Conservation (phyloP, 2,888 invertebrate species). For the Dryadula phaetusa region DNA sequence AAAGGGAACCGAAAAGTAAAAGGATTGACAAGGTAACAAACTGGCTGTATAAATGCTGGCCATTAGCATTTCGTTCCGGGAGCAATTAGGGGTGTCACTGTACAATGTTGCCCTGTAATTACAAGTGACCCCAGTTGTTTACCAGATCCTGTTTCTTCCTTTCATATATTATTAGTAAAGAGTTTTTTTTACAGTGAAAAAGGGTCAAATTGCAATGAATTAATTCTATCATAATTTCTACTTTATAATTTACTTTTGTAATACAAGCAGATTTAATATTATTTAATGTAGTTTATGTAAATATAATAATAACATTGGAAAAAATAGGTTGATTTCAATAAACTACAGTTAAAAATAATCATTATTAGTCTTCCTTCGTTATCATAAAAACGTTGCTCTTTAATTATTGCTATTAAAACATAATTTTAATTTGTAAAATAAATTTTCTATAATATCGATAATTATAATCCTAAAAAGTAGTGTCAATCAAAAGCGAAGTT, state of each 20-base stretch:
- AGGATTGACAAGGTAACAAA: slow-evolving; percentile 45
- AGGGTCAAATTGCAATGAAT: neutral
- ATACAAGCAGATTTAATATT: too few species aligned
- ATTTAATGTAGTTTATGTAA: too few species aligned
- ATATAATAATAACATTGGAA: too few species aligned
- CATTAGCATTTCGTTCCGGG: slow-evolving; percentile 43
- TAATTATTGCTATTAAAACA: too few species aligned
- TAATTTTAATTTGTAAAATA: too few species aligned
- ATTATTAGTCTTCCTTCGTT: too few species aligned
- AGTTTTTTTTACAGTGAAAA: neutral
- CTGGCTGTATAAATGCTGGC: slow-evolving; percentile 40
- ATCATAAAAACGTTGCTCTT: too few species aligned
- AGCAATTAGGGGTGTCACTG: slow-evolving; percentile 43
- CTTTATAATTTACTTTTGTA: slow-evolving; percentile 9
- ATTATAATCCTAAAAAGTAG: too few species aligned
- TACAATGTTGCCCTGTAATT: slow-evolving; percentile 41
- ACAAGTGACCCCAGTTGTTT: slow-evolving; percentile 26
- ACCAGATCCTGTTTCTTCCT: slow-evolving; percentile 3
- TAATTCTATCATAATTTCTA: neutral
- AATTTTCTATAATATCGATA: too few species aligned
- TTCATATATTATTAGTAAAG: slow-evolving; percentile 8
- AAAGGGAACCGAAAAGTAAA: slow-evolving; percentile 29
- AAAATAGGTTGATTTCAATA: too few species aligned
- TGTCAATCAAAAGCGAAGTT: too few species aligned
- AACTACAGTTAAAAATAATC: too few species aligned